A percentile compares a stretch with the other conserved stretches of the same genome.
Conservation (phyloP, 2,113 vertebrate genomes). For the Microcebus ravelobensis region DNA sequence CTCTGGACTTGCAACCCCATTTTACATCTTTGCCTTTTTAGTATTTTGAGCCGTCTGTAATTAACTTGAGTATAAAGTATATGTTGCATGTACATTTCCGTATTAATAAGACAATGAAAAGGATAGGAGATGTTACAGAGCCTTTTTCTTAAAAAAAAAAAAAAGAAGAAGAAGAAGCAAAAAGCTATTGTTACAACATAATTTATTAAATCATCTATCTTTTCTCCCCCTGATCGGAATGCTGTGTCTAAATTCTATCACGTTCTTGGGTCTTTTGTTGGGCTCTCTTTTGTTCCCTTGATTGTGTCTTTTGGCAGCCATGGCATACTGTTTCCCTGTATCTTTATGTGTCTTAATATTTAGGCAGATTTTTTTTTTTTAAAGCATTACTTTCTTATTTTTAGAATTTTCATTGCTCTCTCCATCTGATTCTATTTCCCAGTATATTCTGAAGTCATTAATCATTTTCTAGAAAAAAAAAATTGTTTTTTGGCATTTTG, state of each 20-base stretch:
- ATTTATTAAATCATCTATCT: conserved; percentile 4
- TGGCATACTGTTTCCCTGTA: neutral
- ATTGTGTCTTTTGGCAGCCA: neutral
- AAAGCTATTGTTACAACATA: neutral
- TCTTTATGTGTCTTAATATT: neutral
- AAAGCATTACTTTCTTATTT: neutral
- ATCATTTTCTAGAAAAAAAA: conserved; percentile 51
- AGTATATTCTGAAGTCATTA: neutral
- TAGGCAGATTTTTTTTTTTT: neutral
- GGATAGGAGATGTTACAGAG: neutral
- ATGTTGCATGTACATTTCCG: neutral
- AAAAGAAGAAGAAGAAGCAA: neutral
- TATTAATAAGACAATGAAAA: neutral
- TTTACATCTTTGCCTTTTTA: neutral
- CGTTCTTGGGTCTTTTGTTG: neutral
- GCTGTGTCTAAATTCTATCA: neutral
- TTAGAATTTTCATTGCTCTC: conserved; percentile 7
- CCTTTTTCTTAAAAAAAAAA: neutral
- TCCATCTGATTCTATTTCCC: conserved; percentile 1
- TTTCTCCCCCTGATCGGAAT: neutral
- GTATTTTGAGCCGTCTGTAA: neutral
- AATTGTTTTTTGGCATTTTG: conserved; percentile 15
- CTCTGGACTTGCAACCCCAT: neutral
- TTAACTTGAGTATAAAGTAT: neutral
- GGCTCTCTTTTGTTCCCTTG: neutral